These are phyloP conservation scores for Cremastinae sp. DNA, from an alignment of 2,888 invertebrate genomes.

Conservation along the genomic window DNA sequence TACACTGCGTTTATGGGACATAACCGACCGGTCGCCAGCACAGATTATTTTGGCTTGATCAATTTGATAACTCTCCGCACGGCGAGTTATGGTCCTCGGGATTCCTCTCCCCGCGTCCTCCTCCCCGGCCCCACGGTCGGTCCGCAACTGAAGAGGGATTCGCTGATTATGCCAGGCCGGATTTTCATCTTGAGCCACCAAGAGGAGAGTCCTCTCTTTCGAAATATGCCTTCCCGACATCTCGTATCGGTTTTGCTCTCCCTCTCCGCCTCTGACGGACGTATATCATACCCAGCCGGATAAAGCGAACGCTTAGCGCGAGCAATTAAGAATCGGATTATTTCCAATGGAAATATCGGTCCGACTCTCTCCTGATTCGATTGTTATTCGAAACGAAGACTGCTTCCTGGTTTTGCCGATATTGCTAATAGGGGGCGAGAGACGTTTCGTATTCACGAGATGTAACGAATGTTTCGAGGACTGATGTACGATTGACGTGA, in stretches of 20 bases:
- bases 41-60: conserved; percentile 81
- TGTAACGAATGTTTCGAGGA: conserved; percentile 3
- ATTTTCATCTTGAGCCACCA: conserved; percentile 36
- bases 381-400: conserved; percentile 14
- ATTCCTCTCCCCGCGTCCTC: conserved; percentile 50
- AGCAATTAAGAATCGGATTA: background rate
- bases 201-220: too few relatives aligned
- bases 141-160: background rate
- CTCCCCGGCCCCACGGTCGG: too few relatives aligned
- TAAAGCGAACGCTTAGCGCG: background rate
- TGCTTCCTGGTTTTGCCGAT: conserved; percentile 18
- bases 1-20: conserved; percentile 80
- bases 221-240: background rate
- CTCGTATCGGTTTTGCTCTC: background rate
- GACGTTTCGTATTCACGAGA: conserved; percentile 14
- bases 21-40: conserved; percentile 77
- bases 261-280: background rate
- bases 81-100: conserved; percentile 68
- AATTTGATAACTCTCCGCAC: conserved; percentile 80
- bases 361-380: conserved; percentile 9
- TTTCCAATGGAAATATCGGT: conserved; percentile 33
- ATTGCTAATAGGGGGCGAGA: conserved; percentile 19
- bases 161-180: conserved; percentile 74
- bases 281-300: background rate
- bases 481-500: background rate